These are phyloP conservation scores for Ophiodon elongatus DNA, from an alignment of 2,113 vertebrate species.

Conservation along the genomic window DNA sequence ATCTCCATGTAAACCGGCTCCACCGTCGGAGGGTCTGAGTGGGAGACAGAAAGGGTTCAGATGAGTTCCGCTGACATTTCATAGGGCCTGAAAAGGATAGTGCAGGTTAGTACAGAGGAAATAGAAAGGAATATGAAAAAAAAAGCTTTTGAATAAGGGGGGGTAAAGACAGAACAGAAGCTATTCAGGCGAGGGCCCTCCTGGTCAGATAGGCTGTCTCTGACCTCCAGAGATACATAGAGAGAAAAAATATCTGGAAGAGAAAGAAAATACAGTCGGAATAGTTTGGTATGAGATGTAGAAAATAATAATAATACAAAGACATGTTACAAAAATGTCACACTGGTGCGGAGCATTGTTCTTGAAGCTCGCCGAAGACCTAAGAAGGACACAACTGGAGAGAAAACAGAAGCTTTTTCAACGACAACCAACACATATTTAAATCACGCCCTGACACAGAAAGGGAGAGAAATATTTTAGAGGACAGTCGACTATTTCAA, in stretches of 20 bases:
- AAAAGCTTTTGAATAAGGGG: conserved; percentile 1
- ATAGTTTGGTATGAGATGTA: not conserved
- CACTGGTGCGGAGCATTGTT: not conserved
- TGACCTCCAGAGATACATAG: conserved; percentile 26
- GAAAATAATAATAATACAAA: conserved; percentile 2
- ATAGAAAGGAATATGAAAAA: not conserved
- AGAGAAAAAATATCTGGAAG: conserved; percentile 6
- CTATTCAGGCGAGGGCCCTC: conserved; percentile 24
- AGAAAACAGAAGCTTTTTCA: not conserved
- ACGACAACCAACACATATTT: not conserved
- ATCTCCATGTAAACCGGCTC: conserved; percentile 93
- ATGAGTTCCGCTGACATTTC: conserved; percentile 26
- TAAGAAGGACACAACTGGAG: not conserved
- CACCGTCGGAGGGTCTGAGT: conserved; percentile 92
- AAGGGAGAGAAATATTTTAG: not conserved
- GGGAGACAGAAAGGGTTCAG: conserved; percentile 23
- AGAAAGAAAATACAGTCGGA: conserved; percentile 11
- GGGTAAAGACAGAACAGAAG: conserved; percentile 2
- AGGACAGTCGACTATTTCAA: not conserved
- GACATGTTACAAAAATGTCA: conserved; percentile 5
- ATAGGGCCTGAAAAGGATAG: conserved; percentile 73
- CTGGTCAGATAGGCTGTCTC: conserved; percentile 5
- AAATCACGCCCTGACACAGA: not conserved
- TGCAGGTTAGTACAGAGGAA: not conserved
- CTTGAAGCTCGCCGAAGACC: not conserved